These are phyloP conservation scores for Stegastes partitus DNA, from an alignment of 2,113 vertebrate genomes.

Conservation along the genomic window DNA sequence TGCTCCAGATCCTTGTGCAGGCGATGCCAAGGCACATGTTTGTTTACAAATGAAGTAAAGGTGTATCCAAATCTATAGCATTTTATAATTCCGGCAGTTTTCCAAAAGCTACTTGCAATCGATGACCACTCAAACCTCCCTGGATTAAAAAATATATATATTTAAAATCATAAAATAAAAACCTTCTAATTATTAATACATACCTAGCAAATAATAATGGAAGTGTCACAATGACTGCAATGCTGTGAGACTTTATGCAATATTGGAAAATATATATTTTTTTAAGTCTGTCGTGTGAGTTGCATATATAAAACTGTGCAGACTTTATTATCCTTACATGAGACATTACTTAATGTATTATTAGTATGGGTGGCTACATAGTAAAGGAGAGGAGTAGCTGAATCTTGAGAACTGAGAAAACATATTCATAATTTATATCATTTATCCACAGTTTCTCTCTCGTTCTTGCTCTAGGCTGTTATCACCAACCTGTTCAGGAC, in stretches of 20 bases:
- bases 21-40: background rate
- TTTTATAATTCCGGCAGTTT: background rate
- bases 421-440: background rate
- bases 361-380: background rate
- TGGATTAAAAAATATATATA: background rate
- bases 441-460: background rate
- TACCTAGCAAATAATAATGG: background rate
- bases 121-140: background rate
- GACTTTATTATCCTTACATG: too few species aligned
- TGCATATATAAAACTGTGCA: too few species aligned
- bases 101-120: background rate
- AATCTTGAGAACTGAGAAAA: background rate
- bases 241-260: too few species aligned
- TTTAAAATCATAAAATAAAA: too few species aligned
- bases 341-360: too few species aligned
- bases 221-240: too few species aligned
- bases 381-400: background rate
- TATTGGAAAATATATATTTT: too few species aligned
- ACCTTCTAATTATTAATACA: too few species aligned
- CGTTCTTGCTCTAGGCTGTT: background rate
- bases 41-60: constrained; percentile 29
- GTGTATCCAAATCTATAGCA: background rate
- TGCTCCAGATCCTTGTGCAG: constrained; percentile 13
- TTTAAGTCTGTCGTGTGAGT: too few species aligned
- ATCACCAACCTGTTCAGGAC: too few species aligned